Evolutionary conservation across 2,113 vertebrate species (phyloP), one percentile per base, ranked within the genome.

Genomic region (Paradoxurus hermaphroditus): DNA sequence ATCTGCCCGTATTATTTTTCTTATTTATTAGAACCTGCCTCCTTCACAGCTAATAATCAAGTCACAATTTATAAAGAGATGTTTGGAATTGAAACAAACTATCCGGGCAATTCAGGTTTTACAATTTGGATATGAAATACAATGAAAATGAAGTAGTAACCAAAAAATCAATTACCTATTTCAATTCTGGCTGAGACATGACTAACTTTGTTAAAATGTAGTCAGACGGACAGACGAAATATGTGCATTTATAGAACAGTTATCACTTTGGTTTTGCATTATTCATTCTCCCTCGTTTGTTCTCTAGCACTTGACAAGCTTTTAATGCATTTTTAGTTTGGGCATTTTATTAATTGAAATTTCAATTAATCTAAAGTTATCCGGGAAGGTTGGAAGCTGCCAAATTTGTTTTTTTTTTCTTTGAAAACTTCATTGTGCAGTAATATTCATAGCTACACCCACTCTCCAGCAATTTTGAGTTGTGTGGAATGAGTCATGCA

Each of bases 401-500:
- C 96, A 97, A 83, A 90, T 93, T 94, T 96, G 90, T 95, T 96
- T 96, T 96, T 84, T 84, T 97, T 97, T 97, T 84, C 90, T 98
- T 96, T 98, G 96, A 98, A 97, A 97, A 97, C 95, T 95, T 97
- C 96, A 97, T 94, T 97, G 97, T 98, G 96, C 96, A 98, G 94
- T 97, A 98, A 98, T 97, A 98, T 98, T 98, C 97, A 96, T 91
- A 98, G 97, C 97, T 96, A 98, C 98, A 96, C 98, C 98, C 97
- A 98, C 97, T 98, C 97, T 91, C 92, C 75, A 90, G 96, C 96
- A 98, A 98, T 98, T 98, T 97, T 98, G 97, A 98, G 98, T 98
- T 97, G 86, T 97, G 97, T 96, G 92, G 96, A 97, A 94, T 98
- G 98, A 98, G 93, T 98, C 98, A 98, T 94, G 59, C 95, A 97